These are phyloP conservation scores for Blastobasis adustella DNA, from an alignment of 2,888 invertebrate genomes.

Conservation along the genomic window DNA sequence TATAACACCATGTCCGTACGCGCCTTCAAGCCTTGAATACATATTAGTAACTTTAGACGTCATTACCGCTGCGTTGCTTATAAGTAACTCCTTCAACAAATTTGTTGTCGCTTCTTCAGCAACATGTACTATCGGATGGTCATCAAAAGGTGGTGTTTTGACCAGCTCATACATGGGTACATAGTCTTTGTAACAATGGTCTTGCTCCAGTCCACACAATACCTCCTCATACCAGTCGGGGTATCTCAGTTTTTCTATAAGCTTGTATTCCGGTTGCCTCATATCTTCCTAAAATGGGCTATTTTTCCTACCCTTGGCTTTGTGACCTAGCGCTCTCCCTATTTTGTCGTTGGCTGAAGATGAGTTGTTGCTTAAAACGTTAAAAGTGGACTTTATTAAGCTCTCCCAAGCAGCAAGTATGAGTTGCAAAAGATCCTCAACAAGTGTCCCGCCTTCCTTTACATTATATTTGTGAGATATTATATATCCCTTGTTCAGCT, in stretches of 20 bases:
- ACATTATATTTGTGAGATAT: too few species aligned
- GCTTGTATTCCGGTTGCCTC: background rate
- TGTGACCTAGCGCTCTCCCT: too few species aligned
- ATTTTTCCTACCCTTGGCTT: background rate
- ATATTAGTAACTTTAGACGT: background rate
- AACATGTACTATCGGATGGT: background rate
- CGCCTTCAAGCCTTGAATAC: background rate
- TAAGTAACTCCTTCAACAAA: background rate
- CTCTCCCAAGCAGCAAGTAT: too few species aligned
- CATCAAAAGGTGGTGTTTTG: background rate
- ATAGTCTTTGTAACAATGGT: background rate
- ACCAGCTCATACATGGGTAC: background rate
- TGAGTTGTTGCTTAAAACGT: too few species aligned
- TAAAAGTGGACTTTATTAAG: too few species aligned
- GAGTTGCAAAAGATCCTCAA: too few species aligned
- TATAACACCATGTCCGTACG: background rate
- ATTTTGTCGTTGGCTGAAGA: too few species aligned
- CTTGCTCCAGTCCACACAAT: background rate
- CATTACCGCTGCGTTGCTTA: background rate
- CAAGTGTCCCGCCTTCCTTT: too few species aligned
- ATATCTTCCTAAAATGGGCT: background rate
- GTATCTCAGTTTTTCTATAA: background rate
- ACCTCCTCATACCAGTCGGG: background rate
- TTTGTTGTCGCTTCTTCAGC: background rate
- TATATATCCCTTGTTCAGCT: too few species aligned